Evolutionary conservation across 1,140 invertebrate genomes (phyloP).

Genomic region (Luehdorfia chinensis): DNA sequence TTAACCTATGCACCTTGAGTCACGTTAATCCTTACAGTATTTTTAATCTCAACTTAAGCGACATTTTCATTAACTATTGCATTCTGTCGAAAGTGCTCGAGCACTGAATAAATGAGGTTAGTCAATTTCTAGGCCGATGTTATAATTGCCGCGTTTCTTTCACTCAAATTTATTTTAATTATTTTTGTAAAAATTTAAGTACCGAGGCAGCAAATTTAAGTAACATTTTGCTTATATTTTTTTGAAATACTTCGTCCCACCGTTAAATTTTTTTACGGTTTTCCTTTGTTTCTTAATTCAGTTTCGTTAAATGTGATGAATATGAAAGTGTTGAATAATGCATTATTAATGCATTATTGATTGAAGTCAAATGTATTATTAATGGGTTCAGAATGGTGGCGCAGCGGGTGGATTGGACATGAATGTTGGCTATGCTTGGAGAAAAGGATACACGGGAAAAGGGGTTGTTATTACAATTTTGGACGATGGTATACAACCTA

Average conservation of each 20-base stretch:
- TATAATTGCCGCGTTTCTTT: too few relatives aligned
- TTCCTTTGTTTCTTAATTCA: background rate
- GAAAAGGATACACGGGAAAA: slow-evolving; percentile 95
- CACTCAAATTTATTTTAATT: too few relatives aligned
- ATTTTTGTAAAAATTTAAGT: too few relatives aligned
- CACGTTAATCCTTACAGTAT: too few relatives aligned
- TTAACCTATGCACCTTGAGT: too few relatives aligned
- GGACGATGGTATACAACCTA: slow-evolving; percentile 96
- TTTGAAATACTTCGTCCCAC: background rate
- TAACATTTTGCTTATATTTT: too few relatives aligned
- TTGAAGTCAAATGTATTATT: slow-evolving; percentile 27
- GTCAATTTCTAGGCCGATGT: too few relatives aligned
- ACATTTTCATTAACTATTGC: too few relatives aligned
- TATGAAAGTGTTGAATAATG: background rate
- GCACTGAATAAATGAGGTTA: too few relatives aligned
- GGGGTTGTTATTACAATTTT: slow-evolving; percentile 97
- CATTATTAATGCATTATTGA: slow-evolving; percentile 7
- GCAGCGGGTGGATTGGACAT: slow-evolving; percentile 95
- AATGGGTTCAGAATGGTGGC: slow-evolving; percentile 92
- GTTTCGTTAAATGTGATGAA: background rate
- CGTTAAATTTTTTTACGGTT: background rate
- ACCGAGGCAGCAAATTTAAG: too few relatives aligned
- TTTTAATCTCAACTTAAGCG: too few relatives aligned
- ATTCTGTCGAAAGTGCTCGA: too few relatives aligned
- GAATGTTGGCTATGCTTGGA: slow-evolving; percentile 96